phyloP scores from a whole-genome alignment of 1,140 invertebrate genomes.

The Leptinotarsa lineolata region DNA sequence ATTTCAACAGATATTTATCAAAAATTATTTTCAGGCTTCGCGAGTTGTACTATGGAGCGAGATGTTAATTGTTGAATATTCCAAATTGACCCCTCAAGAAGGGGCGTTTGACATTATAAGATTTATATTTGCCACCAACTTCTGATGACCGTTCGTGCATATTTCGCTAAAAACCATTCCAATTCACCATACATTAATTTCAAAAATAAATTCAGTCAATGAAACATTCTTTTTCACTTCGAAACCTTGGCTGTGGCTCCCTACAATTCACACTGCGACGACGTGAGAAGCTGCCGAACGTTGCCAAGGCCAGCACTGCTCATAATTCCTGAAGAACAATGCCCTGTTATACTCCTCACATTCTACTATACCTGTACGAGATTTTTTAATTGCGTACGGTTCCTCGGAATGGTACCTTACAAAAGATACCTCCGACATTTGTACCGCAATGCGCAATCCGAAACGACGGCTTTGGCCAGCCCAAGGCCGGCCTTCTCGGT shows the following conservation, averaged over 20 bases:
- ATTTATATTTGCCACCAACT: too few species aligned
- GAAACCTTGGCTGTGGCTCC: conserved; percentile 11
- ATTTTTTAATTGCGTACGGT: not conserved
- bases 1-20: too few species aligned
- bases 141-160: too few species aligned
- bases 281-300: conserved; percentile 9
- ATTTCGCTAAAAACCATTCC: too few species aligned
- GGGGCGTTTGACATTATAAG: too few species aligned
- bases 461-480: not conserved
- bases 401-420: not conserved
- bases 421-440: not conserved
- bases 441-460: conserved; percentile 1
- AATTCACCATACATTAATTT: too few species aligned
- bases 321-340: conserved; percentile 13
- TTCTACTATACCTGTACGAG: not conserved
- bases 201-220: too few species aligned
- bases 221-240: not conserved
- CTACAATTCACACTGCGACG: not conserved
- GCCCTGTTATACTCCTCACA: conserved; percentile 3
- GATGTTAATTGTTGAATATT: too few species aligned
- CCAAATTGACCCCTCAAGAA: too few species aligned
- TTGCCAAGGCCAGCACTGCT: conserved; percentile 16
- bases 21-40: too few species aligned
- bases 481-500: not conserved
- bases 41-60: too few species aligned